Conservation (phyloP, 2,797 vertebrate genomes). For the Gambelia wislizenii region DNA sequence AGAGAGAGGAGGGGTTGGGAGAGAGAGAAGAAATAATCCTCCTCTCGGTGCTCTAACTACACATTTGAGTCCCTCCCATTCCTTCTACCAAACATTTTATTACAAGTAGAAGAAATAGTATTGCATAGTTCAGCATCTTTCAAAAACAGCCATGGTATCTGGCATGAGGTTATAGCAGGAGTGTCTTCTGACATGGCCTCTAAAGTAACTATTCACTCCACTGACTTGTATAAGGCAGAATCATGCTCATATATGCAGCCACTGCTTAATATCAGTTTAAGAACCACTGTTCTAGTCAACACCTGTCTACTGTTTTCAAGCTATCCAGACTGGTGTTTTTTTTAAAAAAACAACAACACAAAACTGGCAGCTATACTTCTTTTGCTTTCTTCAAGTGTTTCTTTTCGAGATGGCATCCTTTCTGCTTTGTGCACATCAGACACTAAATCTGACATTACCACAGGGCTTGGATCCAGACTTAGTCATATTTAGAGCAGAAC, state of each 20-base stretch:
- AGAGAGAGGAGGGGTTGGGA: not conserved
- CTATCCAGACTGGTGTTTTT: not conserved
- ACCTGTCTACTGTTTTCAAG: not conserved
- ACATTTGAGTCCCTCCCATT: not conserved
- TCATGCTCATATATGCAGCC: not conserved
- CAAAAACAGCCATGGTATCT: not conserved
- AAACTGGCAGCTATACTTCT: not conserved
- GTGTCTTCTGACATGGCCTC: not conserved
- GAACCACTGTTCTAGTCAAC: not conserved
- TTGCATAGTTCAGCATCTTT: not conserved
- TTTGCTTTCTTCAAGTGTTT: not conserved
- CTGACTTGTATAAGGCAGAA: not conserved
- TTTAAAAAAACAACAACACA: no score
- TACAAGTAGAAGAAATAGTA: not conserved
- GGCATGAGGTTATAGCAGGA: not conserved
- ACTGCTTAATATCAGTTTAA: not conserved
- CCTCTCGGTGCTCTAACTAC: slow-evolving; percentile 22
- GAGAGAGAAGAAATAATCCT: not conserved
- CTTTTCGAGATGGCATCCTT: not conserved
- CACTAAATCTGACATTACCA: not conserved
- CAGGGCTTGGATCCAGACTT: not conserved
- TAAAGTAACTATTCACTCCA: not conserved
- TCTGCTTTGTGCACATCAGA: not conserved
- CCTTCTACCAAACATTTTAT: not conserved
- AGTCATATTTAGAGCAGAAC: no score